These are phyloP conservation scores for Craseonycteris thonglongyai DNA, from an alignment of 2,113 vertebrate species.

Conservation along the genomic window DNA sequence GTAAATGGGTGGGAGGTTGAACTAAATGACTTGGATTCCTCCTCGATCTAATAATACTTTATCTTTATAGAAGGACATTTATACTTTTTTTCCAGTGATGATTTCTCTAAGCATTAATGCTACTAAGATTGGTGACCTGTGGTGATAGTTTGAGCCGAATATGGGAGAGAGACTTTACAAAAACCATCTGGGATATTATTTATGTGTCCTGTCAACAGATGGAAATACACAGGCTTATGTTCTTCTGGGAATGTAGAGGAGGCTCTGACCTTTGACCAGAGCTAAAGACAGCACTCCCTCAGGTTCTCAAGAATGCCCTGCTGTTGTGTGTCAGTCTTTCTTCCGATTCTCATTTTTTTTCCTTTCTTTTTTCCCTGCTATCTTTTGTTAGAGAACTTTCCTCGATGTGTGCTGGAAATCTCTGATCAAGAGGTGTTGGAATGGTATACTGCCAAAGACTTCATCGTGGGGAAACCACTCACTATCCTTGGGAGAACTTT, in stretches of 20 bases:
- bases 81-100: neutral
- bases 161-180: neutral
- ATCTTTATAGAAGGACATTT: neutral
- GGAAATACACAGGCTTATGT: neutral
- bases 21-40: neutral
- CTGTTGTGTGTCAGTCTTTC: neutral
- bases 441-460: slow-evolving; percentile 90
- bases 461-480: slow-evolving; percentile 84
- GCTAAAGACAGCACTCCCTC: neutral
- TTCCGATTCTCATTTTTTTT: neutral
- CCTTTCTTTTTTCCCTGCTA: neutral
- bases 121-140: neutral
- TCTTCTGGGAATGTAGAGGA: neutral
- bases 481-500: slow-evolving; percentile 88
- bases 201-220: neutral
- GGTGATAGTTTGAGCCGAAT: neutral
- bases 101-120: slow-evolving; percentile 1
- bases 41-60: neutral
- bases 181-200: neutral
- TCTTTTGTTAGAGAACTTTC: slow-evolving; percentile 83
- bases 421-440: slow-evolving; percentile 89
- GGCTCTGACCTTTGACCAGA: neutral
- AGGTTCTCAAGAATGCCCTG: neutral
- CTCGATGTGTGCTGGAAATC: slow-evolving; percentile 89
- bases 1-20: neutral